Evolutionary conservation across 2,888 invertebrate species (phyloP).

Genomic region (Dasypolia templi): DNA sequence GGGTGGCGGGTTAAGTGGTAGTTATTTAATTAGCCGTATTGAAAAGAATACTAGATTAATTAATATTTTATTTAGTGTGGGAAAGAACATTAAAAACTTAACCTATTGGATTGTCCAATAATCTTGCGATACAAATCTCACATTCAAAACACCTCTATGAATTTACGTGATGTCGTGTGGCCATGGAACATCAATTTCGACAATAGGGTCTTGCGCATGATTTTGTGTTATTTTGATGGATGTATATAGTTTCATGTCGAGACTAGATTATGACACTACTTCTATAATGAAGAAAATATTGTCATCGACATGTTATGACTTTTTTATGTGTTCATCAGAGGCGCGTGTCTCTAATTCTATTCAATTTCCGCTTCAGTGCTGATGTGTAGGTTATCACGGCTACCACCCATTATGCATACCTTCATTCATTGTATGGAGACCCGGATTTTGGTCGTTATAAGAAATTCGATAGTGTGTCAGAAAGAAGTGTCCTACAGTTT

Average conservation of each 20-base stretch:
- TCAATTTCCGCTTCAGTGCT: conserved; percentile 45
- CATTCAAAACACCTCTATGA: not conserved
- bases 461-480: not conserved
- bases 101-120: not conserved
- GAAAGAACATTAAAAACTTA: not conserved
- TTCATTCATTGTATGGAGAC: not conserved
- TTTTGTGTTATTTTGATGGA: not conserved
- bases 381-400: conserved; percentile 12
- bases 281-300: not conserved
- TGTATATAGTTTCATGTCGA: not conserved
- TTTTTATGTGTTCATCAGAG: conserved; percentile 40
- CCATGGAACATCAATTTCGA: no score
- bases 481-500: not conserved
- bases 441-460: accelerated
- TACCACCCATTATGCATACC: not conserved
- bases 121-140: not conserved
- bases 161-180: not conserved
- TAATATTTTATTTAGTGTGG: not conserved
- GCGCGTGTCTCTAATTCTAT: conserved; percentile 50
- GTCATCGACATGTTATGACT: conserved; percentile 34
- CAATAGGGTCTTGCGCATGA: not conserved
- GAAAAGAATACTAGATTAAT: not conserved
- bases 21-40: conserved; percentile 2
- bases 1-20: conserved; percentile 15
- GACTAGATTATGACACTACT: conserved; percentile 20